A percentile compares a stretch with the other conserved stretches of the same genome.
phyloP scores from a whole-genome alignment of 2,113 vertebrate genomes.

The Eolophus roseicapilla region DNA sequence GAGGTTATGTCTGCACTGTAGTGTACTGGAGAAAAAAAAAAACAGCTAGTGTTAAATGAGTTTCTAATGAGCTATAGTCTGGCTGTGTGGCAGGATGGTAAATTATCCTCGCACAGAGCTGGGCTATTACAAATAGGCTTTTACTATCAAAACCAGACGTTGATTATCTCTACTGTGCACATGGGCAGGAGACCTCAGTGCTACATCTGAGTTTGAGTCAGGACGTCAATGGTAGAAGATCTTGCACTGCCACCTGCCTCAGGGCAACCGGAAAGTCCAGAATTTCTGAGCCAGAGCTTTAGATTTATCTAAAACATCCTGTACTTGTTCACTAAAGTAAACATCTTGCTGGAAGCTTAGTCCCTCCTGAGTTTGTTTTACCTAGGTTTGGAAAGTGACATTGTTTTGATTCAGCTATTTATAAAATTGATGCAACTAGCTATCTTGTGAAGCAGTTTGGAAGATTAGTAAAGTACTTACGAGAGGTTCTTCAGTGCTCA shows the following conservation, averaged over 20 bases:
- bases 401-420: not conserved
- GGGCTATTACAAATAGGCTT: not conserved
- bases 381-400: not conserved
- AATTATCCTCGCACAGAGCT: not conserved
- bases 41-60: not conserved
- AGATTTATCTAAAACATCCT: not conserved
- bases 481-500: not conserved
- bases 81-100: not conserved
- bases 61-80: conserved; percentile 5
- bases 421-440: not conserved
- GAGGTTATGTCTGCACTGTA: not conserved
- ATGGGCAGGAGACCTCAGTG: not conserved
- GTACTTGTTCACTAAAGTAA: not conserved
- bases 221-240: not conserved
- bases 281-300: not conserved
- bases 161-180: not conserved
- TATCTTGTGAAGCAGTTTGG: not conserved
- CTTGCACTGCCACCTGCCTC: not conserved
- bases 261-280: not conserved
- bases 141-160: not conserved
- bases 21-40: not conserved
- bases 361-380: not conserved
- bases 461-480: not conserved
- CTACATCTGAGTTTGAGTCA: not conserved
- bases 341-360: not conserved